Percentiles rank a stretch among this genome's conserved stretches.
These are phyloP conservation scores for Epiblema foenella DNA, from an alignment of 2,888 invertebrate species.

Conservation along the genomic window DNA sequence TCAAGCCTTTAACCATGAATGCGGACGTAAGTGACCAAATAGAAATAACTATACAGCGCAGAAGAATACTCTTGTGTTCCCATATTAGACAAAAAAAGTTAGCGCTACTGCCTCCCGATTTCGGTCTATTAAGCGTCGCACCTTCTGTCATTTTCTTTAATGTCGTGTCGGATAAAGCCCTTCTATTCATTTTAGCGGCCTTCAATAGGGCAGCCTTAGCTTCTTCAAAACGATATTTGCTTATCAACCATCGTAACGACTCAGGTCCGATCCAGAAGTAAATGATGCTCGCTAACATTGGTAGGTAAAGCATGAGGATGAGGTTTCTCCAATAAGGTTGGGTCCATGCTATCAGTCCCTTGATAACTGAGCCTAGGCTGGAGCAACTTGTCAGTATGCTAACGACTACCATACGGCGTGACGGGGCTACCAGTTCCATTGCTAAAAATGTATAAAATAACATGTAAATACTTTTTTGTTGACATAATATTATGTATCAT, in stretches of 20 bases:
- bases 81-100: constrained; percentile 10
- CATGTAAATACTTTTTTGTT: neutral
- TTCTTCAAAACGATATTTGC: constrained; percentile 85
- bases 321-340: constrained; percentile 86
- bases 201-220: constrained; percentile 81
- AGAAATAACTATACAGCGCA: constrained; percentile 81
- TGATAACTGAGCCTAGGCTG: constrained; percentile 85
- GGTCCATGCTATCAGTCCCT: constrained; percentile 86
- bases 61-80: constrained; percentile 21
- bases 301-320: constrained; percentile 85
- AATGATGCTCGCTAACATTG: constrained; percentile 84
- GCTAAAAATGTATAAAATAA: constrained; percentile 64
- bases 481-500: too few relatives aligned
- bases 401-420: constrained; percentile 86
- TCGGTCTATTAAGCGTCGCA: neutral
- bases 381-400: constrained; percentile 86
- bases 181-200: constrained; percentile 82
- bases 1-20: constrained; percentile 85
- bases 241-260: constrained; percentile 88
- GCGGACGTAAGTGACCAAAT: constrained; percentile 88
- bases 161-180: constrained; percentile 63
- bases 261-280: constrained; percentile 87
- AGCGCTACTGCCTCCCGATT: neutral
- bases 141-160: constrained; percentile 46
- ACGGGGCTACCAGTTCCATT: constrained; percentile 88